Base-by-base conservation (phyloP, 2,888 invertebrate species). In the Parnassius mnemosyne region DNA sequence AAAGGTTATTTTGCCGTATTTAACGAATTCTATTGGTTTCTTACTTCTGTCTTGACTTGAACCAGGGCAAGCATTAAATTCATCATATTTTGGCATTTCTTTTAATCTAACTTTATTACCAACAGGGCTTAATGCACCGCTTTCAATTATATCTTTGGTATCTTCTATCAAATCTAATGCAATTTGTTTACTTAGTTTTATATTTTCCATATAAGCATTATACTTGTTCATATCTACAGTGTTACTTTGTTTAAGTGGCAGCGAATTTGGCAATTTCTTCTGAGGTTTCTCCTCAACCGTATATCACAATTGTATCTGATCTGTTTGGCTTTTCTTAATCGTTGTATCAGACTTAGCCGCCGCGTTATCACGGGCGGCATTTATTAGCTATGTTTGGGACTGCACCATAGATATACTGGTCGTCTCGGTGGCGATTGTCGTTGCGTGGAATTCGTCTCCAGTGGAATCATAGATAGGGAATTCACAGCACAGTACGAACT, bases 401-500 rank as follows among this genome's bases (percentile, higher is more conserved):
- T 94, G 94, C 11, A 94, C 94, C 87, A 94, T 92, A 9, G 94
- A 94, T 68, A 94, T 94, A 75, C 94, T 94, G 60, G 94, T 94
- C 64, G 95, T 94, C 82, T 95, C 95, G 64, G 94, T 94, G 65
- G 94, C 93, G 67, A 94, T 93, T 0, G 93, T 91, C 0, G 93
- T 90, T 10, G 93, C 94, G 3, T 89, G 87, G 72, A 94, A 94
- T 44, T 93, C 94, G 34, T 95, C 94, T 73, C 94, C 85, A 5
- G 94, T 95, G 5, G 93, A 93, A 80, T 97, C 95, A 80, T 98
- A 98, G 63, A 97, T 92, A 0, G 97, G 97, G 76, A 95, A 97
- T 82, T 98, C 98, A 78, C 97, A 97, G 84, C 97, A 97, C 54
- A 97, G 81, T 20, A 96, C 92, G 77, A 94, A 96, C 83, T 97